phyloP scores from a whole-genome alignment of 2,888 invertebrate genomes.

The Campoplex capitator region DNA sequence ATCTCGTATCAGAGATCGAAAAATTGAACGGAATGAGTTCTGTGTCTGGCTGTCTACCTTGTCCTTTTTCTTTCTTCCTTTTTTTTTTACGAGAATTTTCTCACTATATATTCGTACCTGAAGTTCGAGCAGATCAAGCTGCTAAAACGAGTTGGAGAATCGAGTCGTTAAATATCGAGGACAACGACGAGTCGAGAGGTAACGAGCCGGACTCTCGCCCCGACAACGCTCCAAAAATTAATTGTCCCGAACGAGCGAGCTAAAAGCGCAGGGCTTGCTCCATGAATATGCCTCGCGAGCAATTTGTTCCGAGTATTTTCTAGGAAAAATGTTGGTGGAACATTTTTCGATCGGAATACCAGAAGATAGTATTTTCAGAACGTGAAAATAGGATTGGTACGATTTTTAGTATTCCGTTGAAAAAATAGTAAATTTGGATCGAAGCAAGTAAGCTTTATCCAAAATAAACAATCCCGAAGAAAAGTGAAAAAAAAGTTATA shows the following conservation, averaged over 20 bases:
- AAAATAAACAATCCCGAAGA: neutral
- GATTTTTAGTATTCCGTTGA: neutral
- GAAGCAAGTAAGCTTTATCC: neutral
- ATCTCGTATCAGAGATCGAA: slow-evolving; percentile 20
- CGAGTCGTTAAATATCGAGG: slow-evolving; percentile 63
- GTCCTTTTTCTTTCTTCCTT: slow-evolving; percentile 5
- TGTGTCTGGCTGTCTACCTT: neutral
- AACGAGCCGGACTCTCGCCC: slow-evolving; percentile 57
- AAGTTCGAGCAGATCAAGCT: slow-evolving; percentile 32
- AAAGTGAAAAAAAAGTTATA: neutral
- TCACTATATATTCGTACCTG: slow-evolving; percentile 19
- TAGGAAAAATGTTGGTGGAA: slow-evolving; percentile 5
- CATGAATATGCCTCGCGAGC: slow-evolving; percentile 25
- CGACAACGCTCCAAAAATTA: slow-evolving; percentile 58
- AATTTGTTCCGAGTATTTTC: slow-evolving; percentile 39
- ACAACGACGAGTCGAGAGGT: slow-evolving; percentile 49
- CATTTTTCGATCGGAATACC: neutral
- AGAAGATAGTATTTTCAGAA: neutral
- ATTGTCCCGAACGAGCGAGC: slow-evolving; percentile 57
- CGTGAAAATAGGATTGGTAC: neutral
- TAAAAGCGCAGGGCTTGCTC: slow-evolving; percentile 21
- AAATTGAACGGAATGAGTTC: slow-evolving; percentile 16
- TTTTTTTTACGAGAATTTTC: slow-evolving; percentile 13
- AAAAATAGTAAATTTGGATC: neutral
- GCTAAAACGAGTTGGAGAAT: slow-evolving; percentile 47